Evolutionary conservation across 2,888 invertebrate species (phyloP).

Genomic region (Falcaria lacertinaria): DNA sequence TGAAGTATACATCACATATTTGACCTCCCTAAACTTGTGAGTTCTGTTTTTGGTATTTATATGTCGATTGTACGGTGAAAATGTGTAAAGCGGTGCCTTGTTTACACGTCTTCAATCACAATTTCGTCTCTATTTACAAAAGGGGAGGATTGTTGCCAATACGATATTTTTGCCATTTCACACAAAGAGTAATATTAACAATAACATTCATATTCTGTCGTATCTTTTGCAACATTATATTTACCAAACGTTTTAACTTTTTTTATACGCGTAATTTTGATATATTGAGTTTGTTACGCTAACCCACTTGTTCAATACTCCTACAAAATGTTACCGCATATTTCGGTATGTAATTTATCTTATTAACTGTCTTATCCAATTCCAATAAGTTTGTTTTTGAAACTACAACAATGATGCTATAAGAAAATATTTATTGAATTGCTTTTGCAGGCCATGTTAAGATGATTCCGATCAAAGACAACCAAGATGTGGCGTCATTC

Average conservation of each 20-base stretch:
- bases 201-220: background rate
- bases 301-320: too few species aligned
- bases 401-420: too few species aligned
- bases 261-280: too few species aligned
- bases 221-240: too few species aligned
- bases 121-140: conserved; percentile 60
- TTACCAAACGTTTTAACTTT: too few species aligned
- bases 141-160: conserved; percentile 63
- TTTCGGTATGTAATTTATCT: too few species aligned
- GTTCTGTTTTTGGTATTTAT: conserved; percentile 27
- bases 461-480: conserved; percentile 92
- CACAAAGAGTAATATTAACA: background rate
- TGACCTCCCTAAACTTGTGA: conserved; percentile 45
- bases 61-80: conserved; percentile 18
- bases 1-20: conserved; percentile 44
- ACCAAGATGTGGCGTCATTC: conserved; percentile 97
- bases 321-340: too few species aligned
- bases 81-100: conserved; percentile 45
- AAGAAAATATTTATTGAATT: too few species aligned
- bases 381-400: too few species aligned
- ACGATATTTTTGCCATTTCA: conserved; percentile 4
- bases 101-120: conserved; percentile 70
- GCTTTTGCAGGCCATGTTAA: conserved; percentile 76
- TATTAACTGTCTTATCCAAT: too few species aligned
- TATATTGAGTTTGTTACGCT: too few species aligned